Conservation (phyloP, 2,797 vertebrate genomes). For the Alectoris magna region DNA sequence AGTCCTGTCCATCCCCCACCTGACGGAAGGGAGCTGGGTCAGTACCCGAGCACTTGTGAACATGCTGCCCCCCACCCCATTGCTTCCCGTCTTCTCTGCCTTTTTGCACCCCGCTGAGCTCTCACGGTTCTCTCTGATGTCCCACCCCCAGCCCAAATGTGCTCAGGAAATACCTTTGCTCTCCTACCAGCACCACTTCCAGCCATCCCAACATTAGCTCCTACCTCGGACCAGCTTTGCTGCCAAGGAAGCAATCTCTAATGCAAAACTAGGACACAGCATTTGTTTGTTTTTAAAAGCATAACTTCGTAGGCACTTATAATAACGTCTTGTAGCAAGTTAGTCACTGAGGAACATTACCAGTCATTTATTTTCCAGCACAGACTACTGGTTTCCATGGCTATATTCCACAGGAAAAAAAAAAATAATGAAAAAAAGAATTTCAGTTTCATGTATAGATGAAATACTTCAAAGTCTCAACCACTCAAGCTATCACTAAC, state of each 20-base stretch:
- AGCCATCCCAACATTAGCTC: neutral
- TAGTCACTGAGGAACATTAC: neutral
- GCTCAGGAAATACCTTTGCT: neutral
- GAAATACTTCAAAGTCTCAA: slow-evolving; percentile 53
- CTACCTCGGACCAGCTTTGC: accelerated
- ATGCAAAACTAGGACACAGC: neutral
- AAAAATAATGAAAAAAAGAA: neutral
- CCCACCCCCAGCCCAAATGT: neutral
- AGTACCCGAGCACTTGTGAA: neutral
- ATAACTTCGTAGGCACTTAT: neutral
- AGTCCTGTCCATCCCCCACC: neutral
- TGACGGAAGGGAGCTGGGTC: neutral
- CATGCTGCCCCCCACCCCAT: accelerated
- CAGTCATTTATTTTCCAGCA: slow-evolving; percentile 33
- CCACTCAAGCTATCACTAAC: slow-evolving; percentile 55
- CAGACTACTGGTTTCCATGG: slow-evolving; percentile 37
- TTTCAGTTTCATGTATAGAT: slow-evolving; percentile 10
- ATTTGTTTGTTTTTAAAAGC: slow-evolving; percentile 37
- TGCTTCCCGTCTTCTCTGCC: slow-evolving; percentile 1
- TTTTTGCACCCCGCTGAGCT: slow-evolving; percentile 6
- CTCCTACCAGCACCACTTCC: neutral
- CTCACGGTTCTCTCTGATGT: neutral
- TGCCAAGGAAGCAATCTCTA: neutral
- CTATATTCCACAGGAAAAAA: neutral
- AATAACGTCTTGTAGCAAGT: neutral